Base-by-base conservation (phyloP, 1,140 invertebrate species). In the Plutomurus gul region DNA sequence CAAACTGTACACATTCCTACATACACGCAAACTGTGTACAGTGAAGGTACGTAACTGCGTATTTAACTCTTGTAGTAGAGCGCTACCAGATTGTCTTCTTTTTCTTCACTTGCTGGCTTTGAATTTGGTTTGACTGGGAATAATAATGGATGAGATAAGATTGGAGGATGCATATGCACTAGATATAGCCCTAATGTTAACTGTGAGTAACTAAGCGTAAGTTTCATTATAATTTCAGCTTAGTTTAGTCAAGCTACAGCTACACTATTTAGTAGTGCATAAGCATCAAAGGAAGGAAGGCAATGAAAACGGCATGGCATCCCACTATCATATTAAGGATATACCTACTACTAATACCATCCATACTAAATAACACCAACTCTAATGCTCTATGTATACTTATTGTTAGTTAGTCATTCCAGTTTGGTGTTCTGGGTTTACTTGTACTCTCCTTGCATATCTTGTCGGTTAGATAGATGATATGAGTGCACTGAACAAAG, bases 111-210 rank as follows among this genome's bases (percentile, higher is more conserved):
- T 3, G 56, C 56, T 56, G 43, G 60, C 60, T 73, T 39, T 73
- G 71, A 47, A 36, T 73, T 47, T 39, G 37, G 71, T 73, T 47
- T 39, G 37, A 39, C 71, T 73, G 37, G 40, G 46, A 75, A 75
- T 30, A 18, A 36, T 75, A 49, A 36, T 46, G 27, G 46, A 46
- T 22, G 40, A 75, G 39, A n/a, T n/a, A n/a, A n/a, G n/a, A n/a
- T n/a, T n/a, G 40, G 27, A 49, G 73, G 39, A 49, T 30, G 73
- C 73, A 75, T 36, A 75, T 47, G 30, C 20, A 43, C 47, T 36
- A 40, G 37, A 37, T n/a, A n/a, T n/a, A n/a, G n/a, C n/a, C n/a
- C n/a, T n/a, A n/a, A n/a, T n/a, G n/a, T n/a, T n/a, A n/a, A n/a
- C n/a, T n/a, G n/a, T n/a, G n/a, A n/a, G n/a, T 39, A 73, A 37